Evolutionary conservation across 2,113 vertebrate species (phyloP).

Genomic region (Perccottus glenii): DNA sequence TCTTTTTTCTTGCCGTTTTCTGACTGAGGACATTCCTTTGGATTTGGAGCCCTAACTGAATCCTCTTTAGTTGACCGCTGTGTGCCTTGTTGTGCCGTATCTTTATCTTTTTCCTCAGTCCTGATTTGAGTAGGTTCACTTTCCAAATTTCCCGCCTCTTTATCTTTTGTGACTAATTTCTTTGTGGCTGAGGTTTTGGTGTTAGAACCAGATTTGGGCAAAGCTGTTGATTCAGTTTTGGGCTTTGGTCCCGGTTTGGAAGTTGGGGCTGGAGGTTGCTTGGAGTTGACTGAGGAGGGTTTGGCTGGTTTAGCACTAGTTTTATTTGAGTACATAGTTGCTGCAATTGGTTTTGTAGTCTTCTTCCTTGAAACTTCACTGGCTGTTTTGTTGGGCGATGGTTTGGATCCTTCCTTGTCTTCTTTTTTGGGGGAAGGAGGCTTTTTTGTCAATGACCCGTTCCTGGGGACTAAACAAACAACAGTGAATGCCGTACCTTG

Average conservation of each 20-base stretch:
- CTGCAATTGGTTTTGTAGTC: slow-evolving; percentile 70
- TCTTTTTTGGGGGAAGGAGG: slow-evolving; percentile 86
- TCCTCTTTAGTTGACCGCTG: slow-evolving; percentile 15
- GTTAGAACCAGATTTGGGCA: slow-evolving; percentile 53
- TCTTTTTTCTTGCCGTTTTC: slow-evolving; percentile 13
- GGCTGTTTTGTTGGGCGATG: slow-evolving; percentile 59
- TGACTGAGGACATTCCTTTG: slow-evolving; percentile 6
- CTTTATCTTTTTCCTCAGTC: slow-evolving; percentile 9
- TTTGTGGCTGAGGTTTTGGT: slow-evolving; percentile 62
- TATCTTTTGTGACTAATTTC: slow-evolving; percentile 55
- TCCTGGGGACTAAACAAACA: slow-evolving; percentile 77
- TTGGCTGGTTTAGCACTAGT: slow-evolving; percentile 75
- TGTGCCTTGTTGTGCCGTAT: background rate
- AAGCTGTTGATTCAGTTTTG: slow-evolving; percentile 63
- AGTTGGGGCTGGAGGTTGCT: slow-evolving; percentile 41
- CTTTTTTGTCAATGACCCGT: slow-evolving; percentile 79
- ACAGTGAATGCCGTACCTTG: background rate
- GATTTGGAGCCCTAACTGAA: slow-evolving; percentile 17
- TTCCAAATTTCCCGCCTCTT: slow-evolving; percentile 45
- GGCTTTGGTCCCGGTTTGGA: slow-evolving; percentile 68
- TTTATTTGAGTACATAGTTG: slow-evolving; percentile 71
- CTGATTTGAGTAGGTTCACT: slow-evolving; percentile 14
- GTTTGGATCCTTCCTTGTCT: slow-evolving; percentile 78
- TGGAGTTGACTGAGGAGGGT: slow-evolving; percentile 61
- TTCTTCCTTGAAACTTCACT: slow-evolving; percentile 83